Percentiles rank a stretch among this genome's conserved stretches.
These are phyloP conservation scores for Fistularia commersonii DNA, from an alignment of 2,797 vertebrate genomes.

Conservation along the genomic window DNA sequence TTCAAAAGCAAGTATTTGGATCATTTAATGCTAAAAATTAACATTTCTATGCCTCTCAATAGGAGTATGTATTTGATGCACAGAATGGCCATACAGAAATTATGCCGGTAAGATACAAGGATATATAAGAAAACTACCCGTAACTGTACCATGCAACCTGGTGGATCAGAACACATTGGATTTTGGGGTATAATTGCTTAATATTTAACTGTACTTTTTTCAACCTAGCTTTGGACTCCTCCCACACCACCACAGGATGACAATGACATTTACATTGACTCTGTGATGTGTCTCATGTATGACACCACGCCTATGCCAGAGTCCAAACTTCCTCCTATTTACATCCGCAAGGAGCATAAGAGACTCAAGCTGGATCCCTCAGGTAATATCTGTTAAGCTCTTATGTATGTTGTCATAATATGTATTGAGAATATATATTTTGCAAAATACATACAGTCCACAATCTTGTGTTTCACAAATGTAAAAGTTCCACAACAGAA, in stretches of 20 bases:
- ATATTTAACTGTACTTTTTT: neutral
- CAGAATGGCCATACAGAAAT: conserved; percentile 90
- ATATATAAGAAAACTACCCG: neutral
- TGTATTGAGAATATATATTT: too few relatives aligned
- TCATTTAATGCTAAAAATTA: conserved; percentile 3
- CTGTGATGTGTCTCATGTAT: conserved; percentile 93
- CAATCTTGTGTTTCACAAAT: too few relatives aligned
- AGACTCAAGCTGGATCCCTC: conserved; percentile 87
- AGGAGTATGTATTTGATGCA: conserved; percentile 91
- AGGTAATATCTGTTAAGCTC: conserved; percentile 58
- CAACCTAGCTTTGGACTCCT: conserved; percentile 87
- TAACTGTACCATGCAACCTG: too few relatives aligned
- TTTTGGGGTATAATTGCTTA: too few relatives aligned
- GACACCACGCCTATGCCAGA: conserved; percentile 87
- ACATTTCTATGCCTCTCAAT: conserved; percentile 32
- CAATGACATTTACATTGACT: conserved; percentile 92
- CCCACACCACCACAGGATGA: conserved; percentile 93
- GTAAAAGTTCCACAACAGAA: neutral
- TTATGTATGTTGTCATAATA: too few relatives aligned
- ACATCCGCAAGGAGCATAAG: conserved; percentile 90
- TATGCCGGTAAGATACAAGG: conserved; percentile 84
- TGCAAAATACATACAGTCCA: too few relatives aligned
- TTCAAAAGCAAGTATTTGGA: conserved; percentile 1
- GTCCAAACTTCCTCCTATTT: conserved; percentile 86
- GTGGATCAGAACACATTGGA: too few relatives aligned